Evolutionary conservation across 2,113 vertebrate genomes (phyloP), one percentile per base, ranked within the genome.

Genomic region (Salminus brasiliensis): DNA sequence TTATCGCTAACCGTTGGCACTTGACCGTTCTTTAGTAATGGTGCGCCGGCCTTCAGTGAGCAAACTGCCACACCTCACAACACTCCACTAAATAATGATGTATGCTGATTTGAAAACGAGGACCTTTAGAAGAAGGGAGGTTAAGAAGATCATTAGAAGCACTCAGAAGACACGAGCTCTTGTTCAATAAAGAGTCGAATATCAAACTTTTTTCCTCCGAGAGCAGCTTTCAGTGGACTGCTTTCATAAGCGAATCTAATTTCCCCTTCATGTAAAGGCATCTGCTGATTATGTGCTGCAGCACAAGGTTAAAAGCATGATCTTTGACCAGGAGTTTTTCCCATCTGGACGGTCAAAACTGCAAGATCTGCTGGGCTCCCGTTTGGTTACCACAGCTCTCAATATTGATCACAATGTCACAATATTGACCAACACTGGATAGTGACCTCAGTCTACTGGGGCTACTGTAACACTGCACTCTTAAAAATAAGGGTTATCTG

Each of bases 1-100:
- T 66, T 15, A 23, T n/a, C 11, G 34, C 43, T 32, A 36, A 41
- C 23, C 18, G 29, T 6, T 10, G 52, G 9, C 23, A 13, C 27
- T 47, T 60, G 49, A 60, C 53, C 16, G 52, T 23, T 70, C 36
- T 57, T 57, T 70, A 69, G 70, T 32, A 53, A 78, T 23, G 53
- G 34, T 7, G 8, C 66, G 6, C 5, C 27, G 36, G 39, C 25
- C 62, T 25, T 41, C 47, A n/a, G 25, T 18, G 11, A 29, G 23
- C 1, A 27, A 23, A 29, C 62, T 49, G 52, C 30, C 8, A 62
- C 27, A 66, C 23, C 43, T 69, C 25, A 25, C n/a, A 39, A 66
- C 62, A 27, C 32, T 39, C 21, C 21, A 67, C 43, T 32, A 25
- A 52, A 32, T n/a, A n/a, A 67, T 41, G 45, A 30, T 15, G 2